Base-by-base conservation (phyloP, 2,797 vertebrate species). In the Lepilemur septentrionalis region DNA sequence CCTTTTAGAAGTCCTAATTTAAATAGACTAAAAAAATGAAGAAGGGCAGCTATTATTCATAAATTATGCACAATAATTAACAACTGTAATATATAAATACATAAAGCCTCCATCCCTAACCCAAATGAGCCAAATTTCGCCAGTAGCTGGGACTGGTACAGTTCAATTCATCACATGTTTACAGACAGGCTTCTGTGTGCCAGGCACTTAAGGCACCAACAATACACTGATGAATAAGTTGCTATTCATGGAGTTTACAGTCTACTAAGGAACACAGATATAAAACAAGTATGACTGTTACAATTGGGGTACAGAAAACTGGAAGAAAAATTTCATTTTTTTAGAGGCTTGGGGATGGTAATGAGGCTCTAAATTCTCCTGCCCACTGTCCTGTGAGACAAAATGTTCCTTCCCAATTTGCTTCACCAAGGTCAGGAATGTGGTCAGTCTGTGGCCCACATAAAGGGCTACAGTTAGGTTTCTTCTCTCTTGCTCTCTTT, bases 1-100 rank as follows among this genome's bases (percentile, higher is more conserved):
- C 73, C 92, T 86, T 95, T 95, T n/a, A 91, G 43, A 95, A 70
- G 55, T 88, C 14, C 88, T 95, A 48, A 86, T 69, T 89, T 91
- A 73, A 93, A 96, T 3, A 85, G 52, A 89, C 43, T 43, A 38
- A 93, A 83, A 72, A 81, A 93, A 88, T 10, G 28, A 25, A 76
- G 1, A 30, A 78, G 4, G 67, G 17, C 46, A 88, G 25, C 46
- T 70, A 86, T 25, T 82, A 67, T 20, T 50, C 18, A 1, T 55
- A 94, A 41, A 25, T 20, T 95, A 32, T 22, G 59, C 8, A 81
- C 59, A 88, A 93, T 75, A 88, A 82, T 84, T 86, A 85, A 57
- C 11, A 94, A 55, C 41, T 80, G 4, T 86, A 75, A 67, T 23
- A 13, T n/a, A 80, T 43, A 89, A 84, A 92, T 43, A 79, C n/a